These are phyloP conservation scores for Acanthiza pusilla DNA, from an alignment of 2,797 vertebrate genomes.

Conservation along the genomic window DNA sequence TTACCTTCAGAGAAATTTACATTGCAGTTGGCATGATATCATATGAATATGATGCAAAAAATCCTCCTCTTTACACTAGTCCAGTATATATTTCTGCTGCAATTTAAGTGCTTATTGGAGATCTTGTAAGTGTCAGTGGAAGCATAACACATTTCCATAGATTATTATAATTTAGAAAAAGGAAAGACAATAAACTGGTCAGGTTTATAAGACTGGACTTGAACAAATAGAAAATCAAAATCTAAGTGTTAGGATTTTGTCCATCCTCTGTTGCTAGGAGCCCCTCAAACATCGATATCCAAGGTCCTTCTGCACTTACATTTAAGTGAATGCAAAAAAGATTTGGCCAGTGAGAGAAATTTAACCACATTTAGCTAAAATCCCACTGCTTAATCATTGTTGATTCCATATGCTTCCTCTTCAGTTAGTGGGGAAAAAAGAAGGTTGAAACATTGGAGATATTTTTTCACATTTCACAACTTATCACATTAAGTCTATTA, in stretches of 20 bases:
- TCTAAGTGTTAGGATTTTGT: not conserved
- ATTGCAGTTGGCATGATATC: not conserved
- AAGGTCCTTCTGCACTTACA: not conserved
- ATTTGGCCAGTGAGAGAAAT: not conserved
- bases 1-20: not conserved
- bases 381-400: not conserved
- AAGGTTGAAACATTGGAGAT: not conserved
- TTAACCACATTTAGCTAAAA: not conserved
- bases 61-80: not conserved
- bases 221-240: not conserved
- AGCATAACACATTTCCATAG: not conserved
- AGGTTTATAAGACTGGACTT: not conserved
- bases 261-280: not conserved
- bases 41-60: not conserved
- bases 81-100: not conserved
- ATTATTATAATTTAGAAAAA: not conserved
- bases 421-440: not conserved
- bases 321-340: not conserved
- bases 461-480: not conserved
- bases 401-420: not conserved
- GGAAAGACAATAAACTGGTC: not conserved
- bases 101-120: not conserved
- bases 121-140: not conserved
- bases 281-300: not conserved
- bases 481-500: not conserved